Conservation (phyloP, 2,888 invertebrate species). For the Smittia sp. region DNA sequence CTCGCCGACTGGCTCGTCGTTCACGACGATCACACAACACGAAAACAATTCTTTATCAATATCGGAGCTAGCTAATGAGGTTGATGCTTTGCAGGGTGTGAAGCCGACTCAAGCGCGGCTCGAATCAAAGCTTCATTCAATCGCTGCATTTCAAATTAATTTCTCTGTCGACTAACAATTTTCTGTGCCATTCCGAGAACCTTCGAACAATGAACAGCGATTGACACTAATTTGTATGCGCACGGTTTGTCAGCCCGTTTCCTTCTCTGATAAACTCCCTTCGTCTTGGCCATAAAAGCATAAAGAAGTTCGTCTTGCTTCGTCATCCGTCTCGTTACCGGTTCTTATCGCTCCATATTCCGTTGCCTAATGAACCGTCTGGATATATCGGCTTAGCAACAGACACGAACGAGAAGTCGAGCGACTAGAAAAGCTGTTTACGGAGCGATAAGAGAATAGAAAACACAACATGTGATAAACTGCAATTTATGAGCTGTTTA, state of each 20-base stretch:
- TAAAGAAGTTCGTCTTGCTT: too few relatives aligned
- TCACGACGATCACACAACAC: not conserved
- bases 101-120: not conserved
- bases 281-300: not conserved
- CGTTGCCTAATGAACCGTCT: not conserved
- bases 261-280: not conserved
- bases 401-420: not conserved
- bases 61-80: conserved; percentile 1
- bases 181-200: not conserved
- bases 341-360: not conserved
- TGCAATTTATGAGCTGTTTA: not conserved
- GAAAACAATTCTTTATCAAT: conserved; percentile 17
- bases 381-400: conserved; percentile 2
- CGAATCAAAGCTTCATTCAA: not conserved
- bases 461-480: not conserved
- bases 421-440: not conserved
- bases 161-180: not conserved
- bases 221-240: conserved; percentile 3
- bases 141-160: not conserved
- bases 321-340: not conserved
- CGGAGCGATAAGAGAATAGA: not conserved
- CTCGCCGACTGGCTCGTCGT: not conserved
- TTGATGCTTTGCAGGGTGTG: conserved; percentile 9
- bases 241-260: not conserved
- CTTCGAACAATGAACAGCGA: not conserved